Evolutionary conservation across 92 coral and sea anemone species (phyloP).

Genomic region (Palythoa caribaeorum): DNA sequence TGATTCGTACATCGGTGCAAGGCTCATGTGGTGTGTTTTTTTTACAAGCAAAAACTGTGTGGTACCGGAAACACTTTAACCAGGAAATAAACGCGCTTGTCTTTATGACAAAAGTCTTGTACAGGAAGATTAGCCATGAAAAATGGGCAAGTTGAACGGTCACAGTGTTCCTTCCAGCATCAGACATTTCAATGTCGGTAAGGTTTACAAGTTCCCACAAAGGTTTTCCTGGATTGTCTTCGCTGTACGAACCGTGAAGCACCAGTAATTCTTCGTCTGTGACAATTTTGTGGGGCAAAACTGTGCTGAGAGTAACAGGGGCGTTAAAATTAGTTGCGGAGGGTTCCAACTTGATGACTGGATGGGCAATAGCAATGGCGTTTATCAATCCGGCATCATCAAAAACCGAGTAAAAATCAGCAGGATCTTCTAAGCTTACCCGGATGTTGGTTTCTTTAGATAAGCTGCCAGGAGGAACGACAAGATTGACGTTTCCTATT

Average conservation of each 20-base stretch:
- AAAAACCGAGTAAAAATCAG: conserved; percentile 2
- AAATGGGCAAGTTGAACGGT: conserved; percentile 25
- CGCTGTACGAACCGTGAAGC: conserved; percentile 21
- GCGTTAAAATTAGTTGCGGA: background rate
- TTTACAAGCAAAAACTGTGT: background rate
- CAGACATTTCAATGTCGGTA: background rate
- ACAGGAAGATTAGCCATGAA: background rate
- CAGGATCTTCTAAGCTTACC: conserved; percentile 20
- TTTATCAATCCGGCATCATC: conserved; percentile 19
- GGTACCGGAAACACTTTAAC: conserved; percentile 26
- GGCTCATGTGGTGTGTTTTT: background rate
- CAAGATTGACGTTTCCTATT: background rate
- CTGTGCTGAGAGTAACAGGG: conserved; percentile 27
- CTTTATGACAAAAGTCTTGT: background rate
- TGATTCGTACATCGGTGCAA: background rate
- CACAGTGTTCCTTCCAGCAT: background rate
- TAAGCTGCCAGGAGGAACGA: conserved; percentile 19
- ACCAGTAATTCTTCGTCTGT: conserved; percentile 17
- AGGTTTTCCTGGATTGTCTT: conserved; percentile 5
- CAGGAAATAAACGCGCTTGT: background rate
- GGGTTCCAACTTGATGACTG: conserved; percentile 22
- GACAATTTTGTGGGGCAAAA: conserved; percentile 1
- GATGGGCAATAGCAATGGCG: background rate
- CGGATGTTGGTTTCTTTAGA: conserved; percentile 7
- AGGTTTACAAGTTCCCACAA: conserved; percentile 3